phyloP scores from a whole-genome alignment of 2,113 vertebrate species.

The Pachycephala philippinensis region DNA sequence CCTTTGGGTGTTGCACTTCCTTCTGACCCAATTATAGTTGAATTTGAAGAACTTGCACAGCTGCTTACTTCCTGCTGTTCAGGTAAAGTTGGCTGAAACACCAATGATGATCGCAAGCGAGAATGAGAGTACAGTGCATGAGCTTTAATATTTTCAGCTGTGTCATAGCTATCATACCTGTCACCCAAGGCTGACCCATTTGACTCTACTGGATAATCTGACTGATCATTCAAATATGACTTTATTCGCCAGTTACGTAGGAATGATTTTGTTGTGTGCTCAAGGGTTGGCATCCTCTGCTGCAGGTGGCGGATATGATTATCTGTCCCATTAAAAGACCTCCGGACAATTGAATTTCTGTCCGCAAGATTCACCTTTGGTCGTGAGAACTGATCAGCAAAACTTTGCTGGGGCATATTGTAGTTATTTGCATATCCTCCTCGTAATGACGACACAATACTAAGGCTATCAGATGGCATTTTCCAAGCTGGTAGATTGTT shows the following conservation, averaged over 20 bases:
- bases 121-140: constrained; percentile 73
- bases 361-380: constrained; percentile 67
- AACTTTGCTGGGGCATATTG: constrained; percentile 61
- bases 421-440: constrained; percentile 64
- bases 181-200: constrained; percentile 65
- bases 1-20: constrained; percentile 68
- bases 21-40: constrained; percentile 76
- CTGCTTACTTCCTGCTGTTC: constrained; percentile 85
- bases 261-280: constrained; percentile 86
- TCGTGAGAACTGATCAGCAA: constrained; percentile 75
- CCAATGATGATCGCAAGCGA: constrained; percentile 83
- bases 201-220: constrained; percentile 72
- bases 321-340: constrained; percentile 86
- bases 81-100: constrained; percentile 82
- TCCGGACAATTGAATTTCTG: constrained; percentile 78
- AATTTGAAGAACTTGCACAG: constrained; percentile 76
- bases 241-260: constrained; percentile 90
- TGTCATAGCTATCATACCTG: constrained; percentile 73
- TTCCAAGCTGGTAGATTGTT: constrained; percentile 78
- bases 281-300: constrained; percentile 86
- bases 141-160: constrained; percentile 73
- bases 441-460: constrained; percentile 66
- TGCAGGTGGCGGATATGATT: constrained; percentile 81
- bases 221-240: constrained; percentile 85
- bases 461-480: constrained; percentile 76